These are phyloP conservation scores for Hydroisotoma schaefferi DNA, from an alignment of 2,888 invertebrate genomes.

Conservation along the genomic window DNA sequence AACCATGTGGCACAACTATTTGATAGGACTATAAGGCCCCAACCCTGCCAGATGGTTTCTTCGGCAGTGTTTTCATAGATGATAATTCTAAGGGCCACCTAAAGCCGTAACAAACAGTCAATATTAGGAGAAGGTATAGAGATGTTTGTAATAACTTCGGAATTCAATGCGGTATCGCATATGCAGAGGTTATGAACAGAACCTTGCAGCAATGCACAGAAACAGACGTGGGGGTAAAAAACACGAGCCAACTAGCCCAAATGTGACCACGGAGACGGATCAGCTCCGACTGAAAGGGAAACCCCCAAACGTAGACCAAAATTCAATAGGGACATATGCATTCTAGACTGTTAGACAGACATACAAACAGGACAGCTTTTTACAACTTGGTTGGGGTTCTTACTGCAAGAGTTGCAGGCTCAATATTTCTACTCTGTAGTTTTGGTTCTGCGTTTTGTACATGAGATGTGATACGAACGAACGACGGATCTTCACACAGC, in stretches of 20 bases:
- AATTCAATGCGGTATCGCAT: no score
- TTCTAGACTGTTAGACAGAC: background rate
- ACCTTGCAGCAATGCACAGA: no score
- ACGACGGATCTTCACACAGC: no score
- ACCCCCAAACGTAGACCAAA: slow-evolving; percentile 26
- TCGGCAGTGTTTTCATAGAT: slow-evolving; percentile 1
- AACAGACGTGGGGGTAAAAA: slow-evolving; percentile 6
- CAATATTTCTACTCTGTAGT: no score
- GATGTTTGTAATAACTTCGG: no score
- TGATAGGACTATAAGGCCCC: no score
- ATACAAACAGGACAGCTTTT: background rate
- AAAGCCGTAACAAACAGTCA: background rate
- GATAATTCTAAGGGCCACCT: background rate
- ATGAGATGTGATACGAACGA: no score
- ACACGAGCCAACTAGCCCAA: slow-evolving; percentile 29
- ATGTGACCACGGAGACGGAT: slow-evolving; percentile 46
- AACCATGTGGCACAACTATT: no score
- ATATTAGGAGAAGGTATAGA: no score
- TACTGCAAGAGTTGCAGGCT: no score
- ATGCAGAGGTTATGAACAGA: no score
- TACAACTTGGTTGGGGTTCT: background rate
- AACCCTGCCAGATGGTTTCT: slow-evolving; percentile 5
- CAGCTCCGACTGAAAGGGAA: slow-evolving; percentile 46
- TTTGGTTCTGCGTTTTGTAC: no score
- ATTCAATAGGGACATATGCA: slow-evolving; percentile 2